Percentiles rank a stretch among this genome's conserved stretches.
Conservation (phyloP, 2,888 invertebrate genomes). For the Achlya flavicornis region DNA sequence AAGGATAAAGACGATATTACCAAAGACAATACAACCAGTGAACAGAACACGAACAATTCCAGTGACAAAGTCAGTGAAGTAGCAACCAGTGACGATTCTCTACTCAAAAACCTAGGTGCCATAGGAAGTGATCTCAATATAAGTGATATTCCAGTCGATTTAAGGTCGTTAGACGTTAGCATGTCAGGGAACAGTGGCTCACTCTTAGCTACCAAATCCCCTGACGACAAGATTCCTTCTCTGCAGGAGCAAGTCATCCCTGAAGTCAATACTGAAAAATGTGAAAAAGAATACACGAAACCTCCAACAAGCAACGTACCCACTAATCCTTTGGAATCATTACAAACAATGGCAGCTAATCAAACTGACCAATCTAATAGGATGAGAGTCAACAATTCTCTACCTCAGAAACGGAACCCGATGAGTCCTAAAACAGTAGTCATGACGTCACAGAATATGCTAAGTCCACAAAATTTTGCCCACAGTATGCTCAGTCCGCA, state of each 20-base stretch:
- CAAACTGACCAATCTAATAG: slow-evolving; percentile 71
- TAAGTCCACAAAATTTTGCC: slow-evolving; percentile 72
- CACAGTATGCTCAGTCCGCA: slow-evolving; percentile 78
- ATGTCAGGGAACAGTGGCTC: slow-evolving; percentile 81
- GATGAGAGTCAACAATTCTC: slow-evolving; percentile 55
- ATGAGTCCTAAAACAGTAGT: slow-evolving; percentile 71
- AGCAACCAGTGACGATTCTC: slow-evolving; percentile 80
- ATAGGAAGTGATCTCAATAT: slow-evolving; percentile 84
- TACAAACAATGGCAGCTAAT: slow-evolving; percentile 74
- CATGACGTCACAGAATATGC: slow-evolving; percentile 68
- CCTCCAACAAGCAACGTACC: slow-evolving; percentile 49
- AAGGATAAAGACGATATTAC: slow-evolving; percentile 63
- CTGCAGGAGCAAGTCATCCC: slow-evolving; percentile 75
- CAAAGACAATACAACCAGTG: slow-evolving; percentile 70
- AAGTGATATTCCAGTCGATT: slow-evolving; percentile 83
- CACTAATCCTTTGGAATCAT: slow-evolving; percentile 69
- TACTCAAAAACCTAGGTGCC: slow-evolving; percentile 83
- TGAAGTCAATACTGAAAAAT: slow-evolving; percentile 62
- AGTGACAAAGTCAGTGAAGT: slow-evolving; percentile 81
- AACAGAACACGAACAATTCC: slow-evolving; percentile 68
- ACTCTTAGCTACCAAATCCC: slow-evolving; percentile 68
- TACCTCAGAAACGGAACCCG: slow-evolving; percentile 68
- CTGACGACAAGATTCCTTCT: slow-evolving; percentile 69
- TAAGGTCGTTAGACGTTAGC: slow-evolving; percentile 83
- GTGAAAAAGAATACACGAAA: slow-evolving; percentile 63